Evolutionary conservation across 2,113 vertebrate genomes (phyloP), one percentile per base, ranked within the genome.

Genomic region (Panthera tigris): DNA sequence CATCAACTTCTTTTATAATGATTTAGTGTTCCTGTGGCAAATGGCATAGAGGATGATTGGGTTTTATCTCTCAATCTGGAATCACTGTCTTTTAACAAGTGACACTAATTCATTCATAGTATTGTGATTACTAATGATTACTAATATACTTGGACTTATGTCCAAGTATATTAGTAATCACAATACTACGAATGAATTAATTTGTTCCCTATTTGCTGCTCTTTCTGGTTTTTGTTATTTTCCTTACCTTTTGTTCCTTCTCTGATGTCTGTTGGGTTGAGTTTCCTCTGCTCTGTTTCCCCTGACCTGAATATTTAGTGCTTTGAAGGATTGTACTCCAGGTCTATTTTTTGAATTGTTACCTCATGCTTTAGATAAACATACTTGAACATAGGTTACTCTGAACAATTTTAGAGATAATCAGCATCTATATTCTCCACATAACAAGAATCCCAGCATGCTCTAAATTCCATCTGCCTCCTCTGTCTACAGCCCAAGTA

Each of bases 401-500:
- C 52, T 61, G 79, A 61, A 66, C 12, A 63, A 57, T 69, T 87
- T 91, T 80, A 63, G 7, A 80, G 71, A 80, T 84, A 69, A 92
- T 69, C 81, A 92, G 52, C 21, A 73, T 84, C 63, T 71, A 76
- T 65, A 23, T 65, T 76, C 69, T 76, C 55, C 15, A 48, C 8
- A n/a, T 50, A 85, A 86, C 39, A 63, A 82, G 69, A 80, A 63
- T 73, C 76, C 90, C 65, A 63, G 71, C 63, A 39, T 79, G 80
- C 48, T 90, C 79, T 96, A 80, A 80, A 90, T 74, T 94, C 82
- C 68, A 89, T 73, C 88, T 74, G 23, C 61, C 52, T 76, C 39
- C 71, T 65, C 87, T 69, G 83, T 41, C 61, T 27, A n/a, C 14
- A 76, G 27, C 12, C 31, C 31, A 15, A 27, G 7, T 25, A 84